phyloP scores from a whole-genome alignment of 2,797 vertebrate species.

The Triplophysa bombifrons region DNA sequence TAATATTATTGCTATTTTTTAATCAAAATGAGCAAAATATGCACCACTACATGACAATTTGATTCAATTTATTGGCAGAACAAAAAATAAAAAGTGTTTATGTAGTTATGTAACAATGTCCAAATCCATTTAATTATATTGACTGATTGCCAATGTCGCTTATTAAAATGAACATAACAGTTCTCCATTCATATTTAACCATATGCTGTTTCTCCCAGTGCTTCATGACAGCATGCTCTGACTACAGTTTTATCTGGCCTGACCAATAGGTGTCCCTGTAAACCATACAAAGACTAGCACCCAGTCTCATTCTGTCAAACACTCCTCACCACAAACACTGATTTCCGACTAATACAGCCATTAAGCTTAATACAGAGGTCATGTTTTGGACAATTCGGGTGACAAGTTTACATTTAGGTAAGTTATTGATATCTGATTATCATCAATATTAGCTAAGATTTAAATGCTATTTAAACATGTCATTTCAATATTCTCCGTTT shows the following conservation, averaged over 20 bases:
- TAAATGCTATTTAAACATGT: not conserved
- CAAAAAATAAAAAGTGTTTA: not conserved
- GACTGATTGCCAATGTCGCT: not conserved
- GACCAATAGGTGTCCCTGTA: slow-evolving; percentile 95
- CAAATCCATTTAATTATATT: not conserved
- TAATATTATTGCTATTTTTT: not conserved
- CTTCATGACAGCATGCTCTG: slow-evolving; percentile 4
- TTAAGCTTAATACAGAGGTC: not conserved
- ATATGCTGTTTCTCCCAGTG: not conserved
- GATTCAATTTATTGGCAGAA: not conserved
- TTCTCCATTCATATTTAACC: not conserved
- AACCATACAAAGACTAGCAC: slow-evolving; percentile 78
- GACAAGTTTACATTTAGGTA: not conserved
- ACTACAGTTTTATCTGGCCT: slow-evolving; percentile 12
- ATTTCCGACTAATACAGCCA: not conserved
- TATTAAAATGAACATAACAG: not conserved
- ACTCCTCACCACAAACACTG: not conserved
- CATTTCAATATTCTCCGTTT: not conserved
- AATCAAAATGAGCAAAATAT: not conserved
- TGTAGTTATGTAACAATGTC: not conserved
- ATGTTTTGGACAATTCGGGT: not conserved
- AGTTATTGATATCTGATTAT: not conserved
- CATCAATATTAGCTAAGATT: not conserved
- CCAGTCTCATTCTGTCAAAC: not conserved
- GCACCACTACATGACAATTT: not conserved